Base-by-base conservation (phyloP, 2,888 invertebrate genomes). In the Papilio gigon region DNA sequence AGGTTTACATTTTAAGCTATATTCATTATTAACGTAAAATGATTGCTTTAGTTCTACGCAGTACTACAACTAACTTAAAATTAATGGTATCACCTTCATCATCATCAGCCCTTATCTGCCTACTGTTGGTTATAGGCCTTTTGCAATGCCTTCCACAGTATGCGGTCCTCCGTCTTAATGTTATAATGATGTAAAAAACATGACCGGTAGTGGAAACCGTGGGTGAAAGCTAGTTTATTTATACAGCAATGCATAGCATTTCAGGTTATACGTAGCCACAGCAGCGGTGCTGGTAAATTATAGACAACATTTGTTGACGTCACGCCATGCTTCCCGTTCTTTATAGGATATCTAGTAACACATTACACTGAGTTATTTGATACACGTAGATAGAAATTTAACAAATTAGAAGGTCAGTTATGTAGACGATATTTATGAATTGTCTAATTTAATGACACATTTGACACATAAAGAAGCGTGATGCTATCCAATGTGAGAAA, bases 271-370 rank as follows among this genome's bases (percentile, higher is more conserved):
- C 53, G 53, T 11, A 17, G 25, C 35, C 20, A 20, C 35, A 56
- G 30, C 17, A 53, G 11, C 53, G 33, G 40, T 62, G 53, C 30
- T 25, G 30, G 58, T 17, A 63, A 68, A 65, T 56, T 66, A 60
- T 71, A 65, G 63, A 37, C 61, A 62, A 56, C 50, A 68, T 68
- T 71, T 64, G 63, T 66, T 58, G 62, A 37, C 53, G 68, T 71
- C 71, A 65, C 40, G 44, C 62, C 65, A 60, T 42, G 37, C 68
- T 63, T 63, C 68, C 62, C 62, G 40, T 25, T 47, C 42, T 65
- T 58, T 58, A 58, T 58, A 58, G 42, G 33, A 58, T 58, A 65
- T 44, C 58, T 42, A 65, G 42, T 25, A 65, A 58, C 30, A 11
- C 14, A 65, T 42, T 58, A 58, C 50, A 25, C 17, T 37, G 53